A percentile compares a stretch with the other conserved stretches of the same genome.
These are phyloP conservation scores for Meandrina meandrites DNA, from an alignment of 92 coral and sea anemone species.

Conservation along the genomic window DNA sequence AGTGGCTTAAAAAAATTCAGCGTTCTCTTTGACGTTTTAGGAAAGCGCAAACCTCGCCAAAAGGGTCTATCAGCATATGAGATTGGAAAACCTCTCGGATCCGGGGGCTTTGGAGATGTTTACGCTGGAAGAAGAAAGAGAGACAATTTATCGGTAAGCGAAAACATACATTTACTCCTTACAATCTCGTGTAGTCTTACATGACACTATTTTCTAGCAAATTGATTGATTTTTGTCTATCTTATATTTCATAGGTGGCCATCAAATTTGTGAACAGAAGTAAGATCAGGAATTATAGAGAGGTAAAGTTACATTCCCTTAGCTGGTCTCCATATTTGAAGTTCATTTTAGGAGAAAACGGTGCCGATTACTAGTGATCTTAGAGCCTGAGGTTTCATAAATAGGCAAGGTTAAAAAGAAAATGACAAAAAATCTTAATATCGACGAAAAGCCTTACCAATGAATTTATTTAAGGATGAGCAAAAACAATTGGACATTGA, in stretches of 20 bases:
- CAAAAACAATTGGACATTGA: neutral
- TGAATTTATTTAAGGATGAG: neutral
- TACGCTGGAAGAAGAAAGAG: slow-evolving; percentile 37
- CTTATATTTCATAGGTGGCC: slow-evolving; percentile 28
- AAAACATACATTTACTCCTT: neutral
- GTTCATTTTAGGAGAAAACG: neutral
- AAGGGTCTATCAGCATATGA: slow-evolving; percentile 35
- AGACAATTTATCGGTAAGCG: slow-evolving; percentile 35
- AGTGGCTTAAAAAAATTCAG: neutral
- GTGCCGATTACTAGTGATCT: neutral
- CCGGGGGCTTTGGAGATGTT: slow-evolving; percentile 46
- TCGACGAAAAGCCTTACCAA: neutral
- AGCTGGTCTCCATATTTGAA: neutral
- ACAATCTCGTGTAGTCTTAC: too few species aligned
- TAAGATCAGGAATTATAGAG: slow-evolving; percentile 1
- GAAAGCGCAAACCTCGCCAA: slow-evolving; percentile 29
- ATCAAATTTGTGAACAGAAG: slow-evolving; percentile 38
- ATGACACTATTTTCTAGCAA: neutral
- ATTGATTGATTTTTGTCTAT: neutral
- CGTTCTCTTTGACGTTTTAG: neutral
- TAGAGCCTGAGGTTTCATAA: neutral
- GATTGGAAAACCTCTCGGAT: slow-evolving; percentile 31
- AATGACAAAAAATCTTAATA: neutral
- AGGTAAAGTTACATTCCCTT: slow-evolving; percentile 2
- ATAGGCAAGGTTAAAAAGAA: neutral